Evolutionary conservation across 2,888 invertebrate genomes (phyloP).

Genomic region (Coleophora deauratella): DNA sequence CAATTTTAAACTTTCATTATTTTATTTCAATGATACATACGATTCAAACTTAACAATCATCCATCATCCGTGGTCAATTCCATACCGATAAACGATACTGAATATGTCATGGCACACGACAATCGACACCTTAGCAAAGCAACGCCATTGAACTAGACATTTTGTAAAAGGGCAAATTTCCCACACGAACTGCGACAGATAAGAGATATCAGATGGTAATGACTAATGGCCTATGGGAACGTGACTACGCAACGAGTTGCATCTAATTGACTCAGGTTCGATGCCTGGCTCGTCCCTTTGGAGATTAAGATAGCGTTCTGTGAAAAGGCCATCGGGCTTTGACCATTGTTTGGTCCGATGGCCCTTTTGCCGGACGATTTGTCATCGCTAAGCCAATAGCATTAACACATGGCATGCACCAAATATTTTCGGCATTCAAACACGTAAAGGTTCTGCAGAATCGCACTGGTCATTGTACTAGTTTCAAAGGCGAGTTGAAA

Average conservation of each 20-base stretch:
- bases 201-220: conserved; percentile 38
- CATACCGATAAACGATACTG: too few species aligned
- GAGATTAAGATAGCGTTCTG: conserved; percentile 41
- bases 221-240: conserved; percentile 39
- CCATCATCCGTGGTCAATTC: too few species aligned
- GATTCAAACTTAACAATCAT: too few species aligned
- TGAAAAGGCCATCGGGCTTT: conserved; percentile 22
- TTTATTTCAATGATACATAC: too few species aligned
- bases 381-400: conserved; percentile 17
- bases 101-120: too few species aligned
- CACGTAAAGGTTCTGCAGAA: too few species aligned
- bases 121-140: too few species aligned
- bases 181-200: conserved; percentile 9
- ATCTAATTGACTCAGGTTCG: conserved; percentile 40
- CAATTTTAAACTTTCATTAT: too few species aligned
- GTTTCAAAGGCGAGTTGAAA: background rate
- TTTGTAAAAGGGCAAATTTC: background rate
- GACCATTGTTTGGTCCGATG: background rate
- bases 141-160: background rate
- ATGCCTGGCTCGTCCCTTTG: conserved; percentile 21
- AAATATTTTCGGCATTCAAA: background rate
- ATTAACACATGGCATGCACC: conserved; percentile 3
- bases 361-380: conserved; percentile 16
- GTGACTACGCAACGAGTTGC: conserved; percentile 41
- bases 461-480: too few species aligned